Conservation (phyloP, 2,888 invertebrate genomes). For the Stenchaetothrips biformis region DNA sequence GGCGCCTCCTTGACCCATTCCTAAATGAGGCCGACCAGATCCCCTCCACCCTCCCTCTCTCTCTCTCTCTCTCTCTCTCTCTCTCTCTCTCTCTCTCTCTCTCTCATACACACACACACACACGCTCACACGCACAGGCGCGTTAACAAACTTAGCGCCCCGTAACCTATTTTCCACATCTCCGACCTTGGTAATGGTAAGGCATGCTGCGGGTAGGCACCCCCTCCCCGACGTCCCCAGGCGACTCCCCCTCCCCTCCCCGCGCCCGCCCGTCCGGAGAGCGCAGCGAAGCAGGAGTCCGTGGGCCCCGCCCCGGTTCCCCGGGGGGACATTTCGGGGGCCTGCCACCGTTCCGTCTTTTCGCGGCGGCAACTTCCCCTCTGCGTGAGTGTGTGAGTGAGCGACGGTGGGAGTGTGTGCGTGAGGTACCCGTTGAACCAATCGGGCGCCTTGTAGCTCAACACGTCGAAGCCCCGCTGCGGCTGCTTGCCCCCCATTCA, state of each 20-base stretch:
- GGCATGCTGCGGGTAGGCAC: background rate
- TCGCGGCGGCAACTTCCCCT: background rate
- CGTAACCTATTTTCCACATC: conserved; percentile 21
- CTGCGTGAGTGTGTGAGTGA: background rate
- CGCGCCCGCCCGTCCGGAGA: background rate
- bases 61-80: too few relatives aligned
- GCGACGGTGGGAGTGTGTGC: too few relatives aligned
- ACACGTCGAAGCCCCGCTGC: too few relatives aligned
- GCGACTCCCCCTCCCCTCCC: background rate
- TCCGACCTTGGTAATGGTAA: conserved; percentile 22
- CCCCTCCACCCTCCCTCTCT: too few relatives aligned
- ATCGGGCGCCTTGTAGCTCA: too few relatives aligned
- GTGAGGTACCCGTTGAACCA: too few relatives aligned
- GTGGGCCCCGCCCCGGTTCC: background rate
- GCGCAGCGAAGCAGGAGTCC: background rate
- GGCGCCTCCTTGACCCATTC: too few relatives aligned
- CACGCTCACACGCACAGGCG: too few relatives aligned
- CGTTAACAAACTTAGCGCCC: background rate
- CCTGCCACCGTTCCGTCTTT: conserved; percentile 1
- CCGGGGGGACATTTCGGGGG: conserved; percentile 12
- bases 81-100: too few relatives aligned
- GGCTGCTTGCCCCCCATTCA: too few relatives aligned
- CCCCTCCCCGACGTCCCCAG: background rate
- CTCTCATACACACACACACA: too few relatives aligned
- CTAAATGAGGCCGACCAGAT: too few relatives aligned